Percentiles rank a stretch among this genome's conserved stretches.
Conservation (phyloP, 1,140 invertebrate genomes). For the Brachionus rotundiformis region DNA sequence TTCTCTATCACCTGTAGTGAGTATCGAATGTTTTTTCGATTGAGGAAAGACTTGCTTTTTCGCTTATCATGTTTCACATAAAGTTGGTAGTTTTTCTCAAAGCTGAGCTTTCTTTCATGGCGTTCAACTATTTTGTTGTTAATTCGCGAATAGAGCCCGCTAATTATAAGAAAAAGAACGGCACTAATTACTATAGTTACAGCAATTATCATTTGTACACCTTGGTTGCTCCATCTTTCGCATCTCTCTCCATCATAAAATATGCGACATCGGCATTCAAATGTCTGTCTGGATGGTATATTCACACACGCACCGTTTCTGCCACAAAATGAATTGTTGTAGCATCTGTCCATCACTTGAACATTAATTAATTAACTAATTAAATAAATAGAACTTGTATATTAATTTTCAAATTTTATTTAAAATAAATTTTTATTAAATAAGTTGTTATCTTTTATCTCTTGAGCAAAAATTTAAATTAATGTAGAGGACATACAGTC, state of each 20-base stretch:
- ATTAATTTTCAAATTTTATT: not conserved
- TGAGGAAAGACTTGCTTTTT: not conserved
- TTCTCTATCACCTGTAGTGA: not conserved
- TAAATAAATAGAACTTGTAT: not conserved
- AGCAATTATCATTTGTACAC: conserved; percentile 35
- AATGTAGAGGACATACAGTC: too few species aligned
- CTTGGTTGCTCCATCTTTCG: conserved; percentile 52
- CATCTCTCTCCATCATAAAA: conserved; percentile 48
- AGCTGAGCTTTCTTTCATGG: not conserved
- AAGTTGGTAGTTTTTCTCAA: not conserved
- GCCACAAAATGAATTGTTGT: conserved; percentile 44
- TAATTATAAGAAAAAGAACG: not conserved
- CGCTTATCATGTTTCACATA: not conserved
- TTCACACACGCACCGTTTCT: conserved; percentile 38
- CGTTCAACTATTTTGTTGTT: not conserved
- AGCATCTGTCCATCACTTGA: conserved; percentile 31
- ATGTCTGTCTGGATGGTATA: conserved; percentile 5
- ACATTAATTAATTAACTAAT: not conserved
- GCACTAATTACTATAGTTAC: conserved; percentile 9
- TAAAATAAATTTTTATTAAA: too few species aligned
- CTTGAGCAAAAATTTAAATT: too few species aligned
- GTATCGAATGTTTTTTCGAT: conserved; percentile 23
- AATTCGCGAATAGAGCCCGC: not conserved
- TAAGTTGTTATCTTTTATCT: too few species aligned
- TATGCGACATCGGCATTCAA: conserved; percentile 38